Evolutionary conservation across 2,888 invertebrate species (phyloP).

Genomic region (Oscheius sp.): DNA sequence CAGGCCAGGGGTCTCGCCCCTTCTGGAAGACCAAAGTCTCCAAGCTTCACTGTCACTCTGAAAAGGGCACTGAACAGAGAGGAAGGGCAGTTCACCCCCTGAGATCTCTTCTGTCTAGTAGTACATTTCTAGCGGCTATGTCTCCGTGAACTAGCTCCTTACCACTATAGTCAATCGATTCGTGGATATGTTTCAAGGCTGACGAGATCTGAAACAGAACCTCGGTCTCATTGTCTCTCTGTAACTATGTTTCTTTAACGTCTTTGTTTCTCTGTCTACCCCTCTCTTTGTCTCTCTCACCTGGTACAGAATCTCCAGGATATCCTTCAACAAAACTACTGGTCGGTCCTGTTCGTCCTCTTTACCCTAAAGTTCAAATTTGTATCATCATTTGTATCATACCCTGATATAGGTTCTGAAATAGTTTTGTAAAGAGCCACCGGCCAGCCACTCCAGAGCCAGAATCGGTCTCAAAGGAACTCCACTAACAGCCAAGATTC

Average conservation of each 20-base stretch:
- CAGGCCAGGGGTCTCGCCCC: slow-evolving; percentile 68
- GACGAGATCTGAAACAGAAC: slow-evolving; percentile 56
- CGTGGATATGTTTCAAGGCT: slow-evolving; percentile 69
- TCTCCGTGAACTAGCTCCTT: slow-evolving; percentile 70
- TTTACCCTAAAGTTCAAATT: slow-evolving; percentile 13
- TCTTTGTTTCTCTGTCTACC: too few relatives aligned
- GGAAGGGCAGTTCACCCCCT: slow-evolving; percentile 43
- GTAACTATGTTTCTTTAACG: too few relatives aligned
- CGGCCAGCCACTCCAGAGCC: slow-evolving; percentile 71
- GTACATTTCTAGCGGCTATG: slow-evolving; percentile 68
- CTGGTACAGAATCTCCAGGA: slow-evolving; percentile 59
- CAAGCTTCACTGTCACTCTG: slow-evolving; percentile 61
- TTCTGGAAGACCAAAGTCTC: slow-evolving; percentile 70
- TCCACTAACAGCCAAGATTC: slow-evolving; percentile 61
- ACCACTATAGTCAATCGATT: slow-evolving; percentile 57
- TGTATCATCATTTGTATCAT: neutral
- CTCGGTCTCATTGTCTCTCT: slow-evolving; percentile 7
- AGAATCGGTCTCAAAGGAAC: slow-evolving; percentile 61
- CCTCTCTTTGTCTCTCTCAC: neutral
- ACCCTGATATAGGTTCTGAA: slow-evolving; percentile 68
- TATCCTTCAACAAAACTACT: slow-evolving; percentile 62
- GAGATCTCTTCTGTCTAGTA: slow-evolving; percentile 62
- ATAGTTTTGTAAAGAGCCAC: slow-evolving; percentile 69
- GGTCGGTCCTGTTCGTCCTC: slow-evolving; percentile 61
- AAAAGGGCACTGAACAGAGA: neutral